These are phyloP conservation scores for Drosophila subobscura DNA, from an alignment of 1,140 invertebrate species.

Conservation along the genomic window DNA sequence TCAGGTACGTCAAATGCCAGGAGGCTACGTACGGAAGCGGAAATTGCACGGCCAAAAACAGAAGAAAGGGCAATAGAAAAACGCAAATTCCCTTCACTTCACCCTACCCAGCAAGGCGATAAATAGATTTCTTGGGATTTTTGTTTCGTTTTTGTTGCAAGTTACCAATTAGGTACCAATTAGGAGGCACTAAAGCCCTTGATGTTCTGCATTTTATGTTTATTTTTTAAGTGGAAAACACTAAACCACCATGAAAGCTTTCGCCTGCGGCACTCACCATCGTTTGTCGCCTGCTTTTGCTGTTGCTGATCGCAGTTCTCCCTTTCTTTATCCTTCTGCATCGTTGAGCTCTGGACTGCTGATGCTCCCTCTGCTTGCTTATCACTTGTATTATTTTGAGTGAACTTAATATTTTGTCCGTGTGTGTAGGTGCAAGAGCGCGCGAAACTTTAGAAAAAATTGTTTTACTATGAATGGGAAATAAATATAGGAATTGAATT, in stretches of 20 bases:
- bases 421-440: no score
- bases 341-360: background rate
- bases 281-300: slow-evolving; percentile 28
- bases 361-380: background rate
- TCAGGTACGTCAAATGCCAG: slow-evolving; percentile 52
- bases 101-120: no score
- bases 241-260: no score
- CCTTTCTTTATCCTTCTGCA: slow-evolving; percentile 68
- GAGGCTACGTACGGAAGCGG: background rate
- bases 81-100: background rate
- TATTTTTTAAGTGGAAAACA: no score
- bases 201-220: no score
- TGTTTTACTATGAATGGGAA: no score
- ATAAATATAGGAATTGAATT: background rate
- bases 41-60: slow-evolving; percentile 19
- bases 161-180: no score
- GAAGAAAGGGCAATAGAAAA: background rate
- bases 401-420: background rate
- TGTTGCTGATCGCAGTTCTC: slow-evolving; percentile 41
- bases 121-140: no score
- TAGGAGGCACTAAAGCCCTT: no score
- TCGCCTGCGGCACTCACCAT: slow-evolving; percentile 27
- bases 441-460: no score
- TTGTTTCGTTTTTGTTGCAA: no score
- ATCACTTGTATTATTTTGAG: slow-evolving; percentile 1